Evolutionary conservation across 1,140 invertebrate genomes (phyloP), one percentile per base, ranked within the genome.

Genomic region (Hyles vespertilio): DNA sequence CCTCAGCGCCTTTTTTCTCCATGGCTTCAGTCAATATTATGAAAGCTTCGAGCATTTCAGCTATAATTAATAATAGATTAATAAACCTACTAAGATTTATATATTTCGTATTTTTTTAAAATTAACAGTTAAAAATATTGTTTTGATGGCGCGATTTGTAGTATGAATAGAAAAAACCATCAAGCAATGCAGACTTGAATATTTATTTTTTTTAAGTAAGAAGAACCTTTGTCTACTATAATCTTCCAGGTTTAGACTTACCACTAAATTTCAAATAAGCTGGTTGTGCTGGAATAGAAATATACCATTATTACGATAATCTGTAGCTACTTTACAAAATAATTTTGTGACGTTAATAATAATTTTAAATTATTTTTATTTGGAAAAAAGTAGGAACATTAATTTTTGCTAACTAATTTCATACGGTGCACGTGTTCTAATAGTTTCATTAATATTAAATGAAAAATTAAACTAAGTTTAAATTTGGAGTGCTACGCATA

Each of bases 21-120:
- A 86, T 86, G 0, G 72, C 64, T 22, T 77, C 69, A 1, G 73
- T 83, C 48, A 86, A 62, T 51, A 80, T 73, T 11, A 63, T 75
- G 61, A 86, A 84, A 0, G 74, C 81, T 58, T 83, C 77, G 32
- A 74, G 53, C 80, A 85, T 83, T 59, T 77, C 73, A 45, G 77
- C 80, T 64, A 44, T n/a, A 47, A 36, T 5, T n/a, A 45, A 57
- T 2, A 5, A 44, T 48, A 6, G 40, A 40, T 22, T 3, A 52
- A 36, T 52, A n/a, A n/a, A 52, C 33, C 6, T 22, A 22, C 22
- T 36, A 3, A 3, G 36, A 10, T 52, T 40, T 52, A 40, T 5
- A n/a, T 3, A n/a, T 22, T 6, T 22, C 22, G 22, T 22, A 22
- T 22, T 22, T 1, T 22, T 22, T 22, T 22, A 22, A n/a, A n/a